These are phyloP conservation scores for Malurus melanocephalus DNA, from an alignment of 2,113 vertebrate genomes.

Conservation along the genomic window DNA sequence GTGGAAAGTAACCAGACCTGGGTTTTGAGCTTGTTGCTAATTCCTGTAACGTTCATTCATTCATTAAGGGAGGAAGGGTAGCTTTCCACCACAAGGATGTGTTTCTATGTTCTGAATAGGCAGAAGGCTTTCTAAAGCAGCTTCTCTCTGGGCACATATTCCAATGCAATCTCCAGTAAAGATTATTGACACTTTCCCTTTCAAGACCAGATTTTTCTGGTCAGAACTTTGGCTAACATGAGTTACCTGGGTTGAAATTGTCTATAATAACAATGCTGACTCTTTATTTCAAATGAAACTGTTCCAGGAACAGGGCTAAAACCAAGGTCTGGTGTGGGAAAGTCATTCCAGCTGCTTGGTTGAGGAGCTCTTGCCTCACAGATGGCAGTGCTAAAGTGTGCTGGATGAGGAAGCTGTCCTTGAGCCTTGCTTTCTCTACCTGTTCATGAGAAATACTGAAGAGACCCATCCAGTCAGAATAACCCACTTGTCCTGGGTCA, in stretches of 20 bases:
- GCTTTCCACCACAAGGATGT: neutral
- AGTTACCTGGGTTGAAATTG: neutral
- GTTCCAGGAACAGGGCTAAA: neutral
- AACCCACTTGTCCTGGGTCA: neutral
- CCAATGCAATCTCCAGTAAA: neutral
- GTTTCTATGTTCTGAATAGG: neutral
- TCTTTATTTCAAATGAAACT: neutral
- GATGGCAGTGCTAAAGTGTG: neutral
- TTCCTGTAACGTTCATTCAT: neutral
- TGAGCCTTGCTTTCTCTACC: accelerated
- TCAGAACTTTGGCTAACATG: neutral
- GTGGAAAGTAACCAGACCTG: neutral
- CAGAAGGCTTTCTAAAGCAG: neutral
- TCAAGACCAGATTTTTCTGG: neutral
- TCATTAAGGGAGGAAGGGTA: neutral
- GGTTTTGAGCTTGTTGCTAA: neutral
- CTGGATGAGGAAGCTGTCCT: neutral
- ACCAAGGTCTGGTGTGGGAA: neutral
- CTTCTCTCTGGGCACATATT: neutral
- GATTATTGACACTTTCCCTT: neutral
- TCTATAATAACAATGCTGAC: neutral
- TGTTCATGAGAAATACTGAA: neutral
- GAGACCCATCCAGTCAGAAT: neutral
- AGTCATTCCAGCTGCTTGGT: neutral
- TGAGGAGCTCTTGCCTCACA: neutral